Evolutionary conservation across 2,113 vertebrate genomes (phyloP).

Genomic region (Ailurus styani): DNA sequence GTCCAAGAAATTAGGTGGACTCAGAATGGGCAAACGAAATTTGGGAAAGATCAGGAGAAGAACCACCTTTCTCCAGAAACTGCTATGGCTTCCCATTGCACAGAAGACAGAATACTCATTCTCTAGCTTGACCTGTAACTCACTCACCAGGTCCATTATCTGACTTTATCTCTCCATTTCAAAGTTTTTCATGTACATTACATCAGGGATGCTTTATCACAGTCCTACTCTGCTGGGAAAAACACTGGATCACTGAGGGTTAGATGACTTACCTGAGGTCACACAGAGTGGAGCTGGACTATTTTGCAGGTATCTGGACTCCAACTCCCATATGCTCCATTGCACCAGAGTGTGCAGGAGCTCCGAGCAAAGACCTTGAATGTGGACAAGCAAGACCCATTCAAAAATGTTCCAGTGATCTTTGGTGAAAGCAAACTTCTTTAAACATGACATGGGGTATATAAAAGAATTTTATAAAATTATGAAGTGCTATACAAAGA

Average conservation of each 20-base stretch:
- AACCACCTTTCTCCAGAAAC: neutral
- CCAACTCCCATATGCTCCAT: neutral
- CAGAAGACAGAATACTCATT: neutral
- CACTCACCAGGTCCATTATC: neutral
- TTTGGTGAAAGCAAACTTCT: neutral
- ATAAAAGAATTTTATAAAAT: neutral
- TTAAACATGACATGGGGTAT: neutral
- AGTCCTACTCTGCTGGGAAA: neutral
- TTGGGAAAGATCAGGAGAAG: neutral
- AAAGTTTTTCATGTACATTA: neutral
- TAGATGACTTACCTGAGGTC: neutral
- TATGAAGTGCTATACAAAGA: neutral
- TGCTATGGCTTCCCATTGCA: neutral
- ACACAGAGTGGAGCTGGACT: neutral
- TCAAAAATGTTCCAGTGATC: neutral
- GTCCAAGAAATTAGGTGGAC: neutral
- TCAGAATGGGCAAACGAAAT: neutral
- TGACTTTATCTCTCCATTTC: neutral
- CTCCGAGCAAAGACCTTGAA: neutral
- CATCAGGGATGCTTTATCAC: neutral
- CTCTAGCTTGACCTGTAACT: neutral
- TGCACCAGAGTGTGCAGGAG: neutral
- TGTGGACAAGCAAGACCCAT: neutral
- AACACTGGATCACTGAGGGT: neutral
- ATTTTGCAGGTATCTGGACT: neutral